These are phyloP conservation scores for Melanargia galathea DNA, from an alignment of 2,888 invertebrate species.

Conservation along the genomic window DNA sequence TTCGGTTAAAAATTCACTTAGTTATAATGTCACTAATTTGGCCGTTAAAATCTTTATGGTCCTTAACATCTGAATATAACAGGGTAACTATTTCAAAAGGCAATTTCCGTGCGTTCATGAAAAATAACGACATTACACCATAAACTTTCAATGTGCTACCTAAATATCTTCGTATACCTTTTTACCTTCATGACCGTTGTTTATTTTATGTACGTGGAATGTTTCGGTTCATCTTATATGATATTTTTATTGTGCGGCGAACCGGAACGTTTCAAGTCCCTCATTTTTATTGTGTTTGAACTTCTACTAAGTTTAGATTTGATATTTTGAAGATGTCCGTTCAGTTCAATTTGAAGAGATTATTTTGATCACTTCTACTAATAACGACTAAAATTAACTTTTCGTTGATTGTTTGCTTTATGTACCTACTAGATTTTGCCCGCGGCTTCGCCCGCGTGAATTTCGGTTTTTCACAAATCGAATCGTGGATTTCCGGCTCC, in stretches of 20 bases:
- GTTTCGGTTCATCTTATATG: slow-evolving; percentile 34
- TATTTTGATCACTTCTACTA: too few relatives aligned
- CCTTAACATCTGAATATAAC: slow-evolving; percentile 9
- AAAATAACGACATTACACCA: slow-evolving; percentile 63
- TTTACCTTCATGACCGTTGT: slow-evolving; percentile 41
- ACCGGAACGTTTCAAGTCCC: slow-evolving; percentile 52
- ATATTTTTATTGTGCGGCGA: slow-evolving; percentile 63
- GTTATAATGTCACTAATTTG: not conserved
- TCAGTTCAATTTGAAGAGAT: too few relatives aligned
- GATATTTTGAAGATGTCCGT: not conserved
- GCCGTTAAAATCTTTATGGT: not conserved
- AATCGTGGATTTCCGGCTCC: too few relatives aligned
- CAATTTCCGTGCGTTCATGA: slow-evolving; percentile 51
- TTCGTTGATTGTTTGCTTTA: too few relatives aligned
- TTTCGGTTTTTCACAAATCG: too few relatives aligned
- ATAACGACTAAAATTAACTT: too few relatives aligned
- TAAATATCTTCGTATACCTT: slow-evolving; percentile 47
- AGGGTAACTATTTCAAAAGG: slow-evolving; percentile 22
- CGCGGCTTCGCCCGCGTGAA: too few relatives aligned
- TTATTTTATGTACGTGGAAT: slow-evolving; percentile 37
- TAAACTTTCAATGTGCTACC: slow-evolving; percentile 60
- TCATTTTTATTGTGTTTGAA: slow-evolving; percentile 58
- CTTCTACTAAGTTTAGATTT: slow-evolving; percentile 44
- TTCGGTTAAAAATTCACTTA: not conserved
- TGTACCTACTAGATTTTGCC: too few relatives aligned